Percentiles rank a stretch among this genome's conserved stretches.
These are phyloP conservation scores for Pterocles orientalis DNA, from an alignment of 2,113 vertebrate species.

Conservation along the genomic window DNA sequence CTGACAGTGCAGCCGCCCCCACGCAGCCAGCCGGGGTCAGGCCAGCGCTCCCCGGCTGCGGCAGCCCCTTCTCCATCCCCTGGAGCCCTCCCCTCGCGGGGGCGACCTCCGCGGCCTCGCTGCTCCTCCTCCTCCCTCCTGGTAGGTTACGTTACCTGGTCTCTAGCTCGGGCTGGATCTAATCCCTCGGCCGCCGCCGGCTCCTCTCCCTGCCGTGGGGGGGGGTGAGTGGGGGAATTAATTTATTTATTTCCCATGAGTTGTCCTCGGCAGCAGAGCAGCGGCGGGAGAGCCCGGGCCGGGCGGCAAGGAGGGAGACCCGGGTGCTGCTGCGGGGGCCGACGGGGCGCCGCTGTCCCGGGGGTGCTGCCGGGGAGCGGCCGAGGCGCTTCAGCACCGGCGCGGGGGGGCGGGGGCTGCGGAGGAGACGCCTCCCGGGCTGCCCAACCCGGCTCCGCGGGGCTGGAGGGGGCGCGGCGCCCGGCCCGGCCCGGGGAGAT, in stretches of 20 bases:
- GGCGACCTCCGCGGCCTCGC: not conserved
- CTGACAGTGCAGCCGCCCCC: not conserved
- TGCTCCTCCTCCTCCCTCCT: conserved; percentile 29
- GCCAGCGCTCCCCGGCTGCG: not conserved
- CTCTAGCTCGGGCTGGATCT: conserved; percentile 47
- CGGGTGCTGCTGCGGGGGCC: not conserved
- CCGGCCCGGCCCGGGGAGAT: too few species aligned
- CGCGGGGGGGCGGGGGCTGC: conserved; percentile 46
- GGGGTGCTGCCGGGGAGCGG: conserved; percentile 20
- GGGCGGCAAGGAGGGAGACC: not conserved
- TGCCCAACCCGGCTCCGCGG: too few species aligned
- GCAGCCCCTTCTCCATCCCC: not conserved
- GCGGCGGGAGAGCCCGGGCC: not conserved
- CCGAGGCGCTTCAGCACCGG: conserved; percentile 24
- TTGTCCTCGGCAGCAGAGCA: conserved; percentile 42
- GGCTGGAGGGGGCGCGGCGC: too few species aligned
- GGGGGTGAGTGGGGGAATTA: conserved; percentile 59
- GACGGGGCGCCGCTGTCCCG: not conserved
- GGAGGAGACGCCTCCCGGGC: conserved; percentile 13
- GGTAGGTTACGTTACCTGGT: conserved; percentile 63
- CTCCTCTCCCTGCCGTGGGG: conserved; percentile 33
- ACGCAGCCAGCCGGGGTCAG: not conserved
- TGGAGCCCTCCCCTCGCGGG: not conserved
- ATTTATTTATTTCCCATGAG: conserved; percentile 75
- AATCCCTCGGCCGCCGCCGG: conserved; percentile 34